A percentile compares a stretch with the other conserved stretches of the same genome.
These are phyloP conservation scores for Odontocolon sp. DNA, from an alignment of 2,888 invertebrate genomes.

Conservation along the genomic window DNA sequence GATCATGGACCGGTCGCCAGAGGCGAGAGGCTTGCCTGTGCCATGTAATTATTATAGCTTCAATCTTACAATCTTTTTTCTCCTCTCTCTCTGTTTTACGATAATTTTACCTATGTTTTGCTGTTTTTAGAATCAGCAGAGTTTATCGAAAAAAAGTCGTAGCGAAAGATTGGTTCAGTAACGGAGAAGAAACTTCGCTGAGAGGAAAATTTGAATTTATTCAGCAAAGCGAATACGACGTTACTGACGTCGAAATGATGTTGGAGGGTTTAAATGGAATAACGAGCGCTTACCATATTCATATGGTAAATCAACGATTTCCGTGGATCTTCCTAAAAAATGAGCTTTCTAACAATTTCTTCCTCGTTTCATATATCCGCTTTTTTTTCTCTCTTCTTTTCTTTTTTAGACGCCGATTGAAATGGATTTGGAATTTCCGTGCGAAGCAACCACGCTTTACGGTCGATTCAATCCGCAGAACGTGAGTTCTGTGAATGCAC, in stretches of 20 bases:
- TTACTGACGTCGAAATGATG: constrained; percentile 89
- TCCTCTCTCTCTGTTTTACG: background rate
- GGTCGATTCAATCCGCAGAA: constrained; percentile 94
- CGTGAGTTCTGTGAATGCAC: constrained; percentile 85
- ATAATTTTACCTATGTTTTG: too few relatives aligned
- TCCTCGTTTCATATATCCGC: background rate
- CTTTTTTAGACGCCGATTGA: constrained; percentile 89
- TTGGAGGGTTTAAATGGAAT: constrained; percentile 86
- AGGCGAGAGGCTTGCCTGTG: constrained; percentile 94
- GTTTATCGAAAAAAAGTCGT: constrained; percentile 91
- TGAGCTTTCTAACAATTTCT: too few relatives aligned
- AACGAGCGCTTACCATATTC: constrained; percentile 90
- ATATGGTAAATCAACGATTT: constrained; percentile 84
- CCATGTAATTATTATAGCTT: constrained; percentile 84
- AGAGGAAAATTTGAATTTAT: constrained; percentile 90
- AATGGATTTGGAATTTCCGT: constrained; percentile 92
- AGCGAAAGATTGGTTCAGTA: constrained; percentile 93
- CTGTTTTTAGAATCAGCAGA: constrained; percentile 85
- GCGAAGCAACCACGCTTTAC: constrained; percentile 90
- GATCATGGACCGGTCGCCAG: constrained; percentile 93
- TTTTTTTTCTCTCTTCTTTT: background rate
- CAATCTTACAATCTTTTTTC: background rate
- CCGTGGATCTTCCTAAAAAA: background rate
- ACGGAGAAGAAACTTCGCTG: constrained; percentile 85
- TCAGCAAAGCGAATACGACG: constrained; percentile 93